Conservation (phyloP, 1,140 invertebrate species). For the Protaetia brevitarsis region DNA sequence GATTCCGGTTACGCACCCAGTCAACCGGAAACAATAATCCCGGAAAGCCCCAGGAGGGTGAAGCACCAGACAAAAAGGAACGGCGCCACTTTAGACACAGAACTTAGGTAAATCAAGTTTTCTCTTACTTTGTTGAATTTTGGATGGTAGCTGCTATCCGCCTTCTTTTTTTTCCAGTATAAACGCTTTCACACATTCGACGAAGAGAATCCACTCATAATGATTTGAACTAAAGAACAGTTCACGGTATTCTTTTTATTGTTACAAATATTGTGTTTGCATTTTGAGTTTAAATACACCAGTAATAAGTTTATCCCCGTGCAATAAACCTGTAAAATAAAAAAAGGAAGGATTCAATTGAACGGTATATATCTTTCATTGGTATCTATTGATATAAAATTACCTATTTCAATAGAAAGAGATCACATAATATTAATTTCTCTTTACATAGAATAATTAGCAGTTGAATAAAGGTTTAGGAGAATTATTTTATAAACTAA, state of each 20-base stretch:
- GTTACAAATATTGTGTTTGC: background rate
- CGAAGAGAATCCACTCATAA: background rate
- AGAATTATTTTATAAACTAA: no score
- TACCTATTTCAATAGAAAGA: no score
- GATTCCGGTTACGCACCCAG: constrained; percentile 74
- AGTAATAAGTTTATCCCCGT: no score
- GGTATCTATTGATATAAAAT: no score
- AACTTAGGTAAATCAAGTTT: constrained; percentile 41
- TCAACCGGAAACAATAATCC: constrained; percentile 57
- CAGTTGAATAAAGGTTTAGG: no score
- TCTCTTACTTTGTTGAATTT: constrained; percentile 4
- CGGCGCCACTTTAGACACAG: constrained; percentile 45
- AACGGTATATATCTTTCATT: no score
- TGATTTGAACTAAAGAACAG: background rate
- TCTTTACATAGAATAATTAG: no score
- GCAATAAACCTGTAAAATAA: no score
- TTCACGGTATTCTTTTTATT: background rate
- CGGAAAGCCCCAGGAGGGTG: constrained; percentile 52
- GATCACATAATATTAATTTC: no score
- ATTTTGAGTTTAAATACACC: no score
- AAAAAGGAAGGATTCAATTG: no score
- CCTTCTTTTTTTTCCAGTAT: background rate
- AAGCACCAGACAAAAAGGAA: constrained; percentile 41
- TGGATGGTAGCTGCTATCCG: constrained; percentile 8
- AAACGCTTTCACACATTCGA: background rate